These are phyloP conservation scores for Saturnia japonica DNA, from an alignment of 2,888 invertebrate genomes.

Conservation along the genomic window DNA sequence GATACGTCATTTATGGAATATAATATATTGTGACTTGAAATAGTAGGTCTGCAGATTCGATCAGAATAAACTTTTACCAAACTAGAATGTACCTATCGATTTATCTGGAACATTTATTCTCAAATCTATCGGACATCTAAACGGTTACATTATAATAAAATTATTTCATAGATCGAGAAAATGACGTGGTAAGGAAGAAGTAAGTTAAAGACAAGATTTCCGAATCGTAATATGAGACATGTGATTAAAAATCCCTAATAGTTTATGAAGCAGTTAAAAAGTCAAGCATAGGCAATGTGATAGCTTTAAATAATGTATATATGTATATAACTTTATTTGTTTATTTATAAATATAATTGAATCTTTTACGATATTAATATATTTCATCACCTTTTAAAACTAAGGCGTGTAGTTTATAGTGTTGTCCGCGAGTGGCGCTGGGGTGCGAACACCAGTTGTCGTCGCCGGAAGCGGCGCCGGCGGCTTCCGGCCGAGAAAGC, in stretches of 20 bases:
- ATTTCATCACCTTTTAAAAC: conserved; percentile 15
- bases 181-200: background rate
- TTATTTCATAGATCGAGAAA: background rate
- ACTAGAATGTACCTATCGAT: no score
- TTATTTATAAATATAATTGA: no score
- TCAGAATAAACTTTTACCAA: background rate
- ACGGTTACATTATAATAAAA: background rate
- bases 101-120: no score
- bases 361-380: background rate
- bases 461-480: conserved; percentile 73
- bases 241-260: background rate
- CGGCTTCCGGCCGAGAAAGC: conserved; percentile 72
- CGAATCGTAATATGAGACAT: background rate
- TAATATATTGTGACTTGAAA: background rate
- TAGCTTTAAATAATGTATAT: no score
- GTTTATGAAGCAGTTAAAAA: no score
- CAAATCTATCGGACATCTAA: no score
- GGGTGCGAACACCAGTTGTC: conserved; percentile 74
- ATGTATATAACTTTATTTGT: no score
- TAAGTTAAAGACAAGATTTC: background rate
- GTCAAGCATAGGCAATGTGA: no score
- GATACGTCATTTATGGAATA: no score
- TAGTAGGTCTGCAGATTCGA: background rate
- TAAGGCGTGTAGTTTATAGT: conserved; percentile 51
- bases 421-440: conserved; percentile 74